A percentile compares a stretch with the other conserved stretches of the same genome.
These are phyloP conservation scores for Baccha elongata DNA, from an alignment of 2,888 invertebrate species.

Conservation along the genomic window DNA sequence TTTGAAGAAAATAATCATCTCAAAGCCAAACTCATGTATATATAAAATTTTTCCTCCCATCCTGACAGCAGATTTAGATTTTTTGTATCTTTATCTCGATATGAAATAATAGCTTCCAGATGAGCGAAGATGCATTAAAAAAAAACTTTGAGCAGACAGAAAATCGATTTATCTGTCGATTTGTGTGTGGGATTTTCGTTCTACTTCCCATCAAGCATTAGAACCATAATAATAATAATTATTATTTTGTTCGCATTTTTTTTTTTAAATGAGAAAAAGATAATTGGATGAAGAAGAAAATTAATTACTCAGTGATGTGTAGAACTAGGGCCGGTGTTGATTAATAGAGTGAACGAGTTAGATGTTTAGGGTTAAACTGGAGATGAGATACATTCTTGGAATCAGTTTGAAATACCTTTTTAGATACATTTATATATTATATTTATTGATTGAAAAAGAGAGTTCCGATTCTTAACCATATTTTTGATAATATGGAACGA, in stretches of 20 bases:
- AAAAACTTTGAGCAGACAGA: background rate
- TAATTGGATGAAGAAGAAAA: background rate
- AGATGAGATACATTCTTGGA: background rate
- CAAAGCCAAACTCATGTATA: background rate
- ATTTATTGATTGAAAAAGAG: conserved; percentile 16
- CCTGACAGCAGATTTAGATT: background rate
- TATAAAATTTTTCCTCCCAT: background rate
- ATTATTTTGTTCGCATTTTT: background rate
- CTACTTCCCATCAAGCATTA: background rate
- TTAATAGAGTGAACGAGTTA: background rate
- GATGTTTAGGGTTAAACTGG: background rate
- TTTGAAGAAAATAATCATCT: conserved; percentile 18
- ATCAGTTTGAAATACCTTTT: no score
- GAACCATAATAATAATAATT: background rate
- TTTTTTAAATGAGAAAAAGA: background rate
- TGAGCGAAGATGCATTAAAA: conserved; percentile 17
- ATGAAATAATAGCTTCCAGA: conserved; percentile 24
- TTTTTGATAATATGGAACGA: no score
- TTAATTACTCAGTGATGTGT: background rate
- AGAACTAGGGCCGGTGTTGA: conserved; percentile 8
- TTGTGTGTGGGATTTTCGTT: background rate
- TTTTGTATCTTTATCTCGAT: conserved; percentile 3
- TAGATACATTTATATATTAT: no score
- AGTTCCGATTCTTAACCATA: background rate
- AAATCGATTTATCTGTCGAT: conserved; percentile 4